phyloP scores from a whole-genome alignment of 64 coral and sea anemone genomes.

The Stylophora pistillata region DNA sequence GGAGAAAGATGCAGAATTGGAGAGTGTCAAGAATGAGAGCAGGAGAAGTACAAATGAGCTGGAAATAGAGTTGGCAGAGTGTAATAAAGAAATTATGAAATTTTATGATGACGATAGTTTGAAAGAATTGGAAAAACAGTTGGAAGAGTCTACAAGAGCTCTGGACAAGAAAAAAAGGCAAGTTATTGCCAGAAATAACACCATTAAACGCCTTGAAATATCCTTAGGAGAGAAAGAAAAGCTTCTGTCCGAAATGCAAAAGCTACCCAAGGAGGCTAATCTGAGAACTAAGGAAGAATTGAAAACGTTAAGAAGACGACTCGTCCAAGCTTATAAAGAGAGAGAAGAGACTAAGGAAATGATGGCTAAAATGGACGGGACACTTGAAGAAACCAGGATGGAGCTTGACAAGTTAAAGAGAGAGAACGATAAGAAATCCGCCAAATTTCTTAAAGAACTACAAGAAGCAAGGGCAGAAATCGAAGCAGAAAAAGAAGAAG shows the following conservation, averaged over 20 bases:
- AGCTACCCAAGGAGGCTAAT: constrained; percentile 32
- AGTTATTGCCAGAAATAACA: constrained; percentile 87
- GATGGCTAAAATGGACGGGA: neutral
- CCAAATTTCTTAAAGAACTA: neutral
- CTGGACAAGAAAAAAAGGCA: constrained; percentile 97
- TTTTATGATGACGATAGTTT: constrained; percentile 12
- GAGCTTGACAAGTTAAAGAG: neutral
- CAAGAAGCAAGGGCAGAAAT: constrained; percentile 33
- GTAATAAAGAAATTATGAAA: constrained; percentile 38
- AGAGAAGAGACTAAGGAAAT: constrained; percentile 29
- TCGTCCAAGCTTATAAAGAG: constrained; percentile 52
- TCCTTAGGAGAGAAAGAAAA: constrained; percentile 45
- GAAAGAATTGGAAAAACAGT: constrained; percentile 64
- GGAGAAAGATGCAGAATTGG: constrained; percentile 11
- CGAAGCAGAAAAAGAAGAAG: constrained; percentile 37
- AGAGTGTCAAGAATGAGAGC: constrained; percentile 19
- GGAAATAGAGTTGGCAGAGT: constrained; percentile 32
- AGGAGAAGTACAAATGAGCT: constrained; percentile 11
- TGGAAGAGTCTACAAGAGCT: constrained; percentile 85
- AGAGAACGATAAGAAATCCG: neutral
- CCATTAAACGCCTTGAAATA: constrained; percentile 78
- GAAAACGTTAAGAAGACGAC: constrained; percentile 41
- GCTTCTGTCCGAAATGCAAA: constrained; percentile 38
- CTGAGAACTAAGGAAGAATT: constrained; percentile 52
- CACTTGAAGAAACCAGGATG: constrained; percentile 5